phyloP scores from a whole-genome alignment of 2,797 vertebrate genomes.

The Todus mexicanus region DNA sequence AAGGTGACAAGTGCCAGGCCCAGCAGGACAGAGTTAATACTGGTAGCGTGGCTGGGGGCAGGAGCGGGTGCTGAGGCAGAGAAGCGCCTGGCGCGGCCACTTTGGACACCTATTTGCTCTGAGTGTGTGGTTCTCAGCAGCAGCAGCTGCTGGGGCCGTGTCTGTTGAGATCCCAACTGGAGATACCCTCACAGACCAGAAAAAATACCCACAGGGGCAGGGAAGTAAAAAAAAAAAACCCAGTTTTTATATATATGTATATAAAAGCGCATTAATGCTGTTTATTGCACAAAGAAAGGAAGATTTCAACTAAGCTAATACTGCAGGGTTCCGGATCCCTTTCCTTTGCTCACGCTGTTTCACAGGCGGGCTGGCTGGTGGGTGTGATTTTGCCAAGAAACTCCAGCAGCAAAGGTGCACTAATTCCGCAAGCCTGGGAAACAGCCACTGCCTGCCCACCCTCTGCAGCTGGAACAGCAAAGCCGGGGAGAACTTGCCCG shows the following conservation, averaged over 20 bases:
- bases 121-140: not conserved
- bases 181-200: not conserved
- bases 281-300: slow-evolving; percentile 52
- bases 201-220: not conserved
- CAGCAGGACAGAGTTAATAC: slow-evolving; percentile 2
- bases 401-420: not conserved
- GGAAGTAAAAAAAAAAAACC: not conserved
- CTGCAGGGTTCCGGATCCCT: not conserved
- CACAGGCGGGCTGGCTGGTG: not conserved
- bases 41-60: not conserved
- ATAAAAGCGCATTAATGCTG: slow-evolving; percentile 25
- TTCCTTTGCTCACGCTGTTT: not conserved
- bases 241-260: not conserved
- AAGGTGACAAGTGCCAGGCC: not conserved
- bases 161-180: not conserved
- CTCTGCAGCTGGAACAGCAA: not conserved
- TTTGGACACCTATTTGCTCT: not conserved
- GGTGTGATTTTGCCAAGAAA: not conserved
- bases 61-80: not conserved
- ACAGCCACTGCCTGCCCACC: not conserved
- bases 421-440: not conserved
- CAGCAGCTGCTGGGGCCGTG: not conserved
- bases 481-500: not conserved
- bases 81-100: not conserved
- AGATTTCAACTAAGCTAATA: not conserved